Conservation (phyloP, 2,113 vertebrate genomes). For the Indicator maculatus region DNA sequence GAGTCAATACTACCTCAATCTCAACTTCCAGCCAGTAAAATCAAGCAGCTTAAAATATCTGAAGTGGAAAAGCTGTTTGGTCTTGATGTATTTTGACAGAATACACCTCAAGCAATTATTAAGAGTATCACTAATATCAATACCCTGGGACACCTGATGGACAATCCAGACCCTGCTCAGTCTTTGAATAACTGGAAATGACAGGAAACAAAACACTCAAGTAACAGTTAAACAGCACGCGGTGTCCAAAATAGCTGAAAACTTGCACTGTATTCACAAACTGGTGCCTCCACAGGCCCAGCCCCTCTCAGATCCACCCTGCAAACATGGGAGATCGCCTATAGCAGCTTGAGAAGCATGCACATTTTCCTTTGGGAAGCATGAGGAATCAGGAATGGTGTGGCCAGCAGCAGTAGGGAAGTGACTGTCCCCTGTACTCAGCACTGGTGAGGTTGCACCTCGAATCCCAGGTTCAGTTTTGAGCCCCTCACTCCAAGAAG, state of each 20-base stretch:
- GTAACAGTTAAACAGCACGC: background rate
- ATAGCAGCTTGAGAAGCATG: background rate
- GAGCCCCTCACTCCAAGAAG: no score
- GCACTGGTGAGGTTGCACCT: no score
- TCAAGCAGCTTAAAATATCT: background rate
- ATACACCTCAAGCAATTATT: background rate
- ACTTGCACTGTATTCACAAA: accelerated
- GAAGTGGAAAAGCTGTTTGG: background rate
- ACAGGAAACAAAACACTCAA: background rate
- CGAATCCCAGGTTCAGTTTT: background rate
- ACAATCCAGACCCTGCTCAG: background rate
- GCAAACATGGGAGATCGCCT: accelerated
- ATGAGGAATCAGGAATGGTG: no score
- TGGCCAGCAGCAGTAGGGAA: no score
- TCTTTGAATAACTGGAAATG: background rate
- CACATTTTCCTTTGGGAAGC: background rate
- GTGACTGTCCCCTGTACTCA: no score
- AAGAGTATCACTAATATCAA: background rate
- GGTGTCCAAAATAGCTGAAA: background rate
- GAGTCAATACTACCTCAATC: background rate
- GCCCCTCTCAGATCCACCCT: background rate
- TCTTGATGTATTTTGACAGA: background rate
- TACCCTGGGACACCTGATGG: background rate
- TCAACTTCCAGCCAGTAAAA: background rate
- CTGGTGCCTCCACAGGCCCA: background rate